phyloP scores from a whole-genome alignment of 2,888 invertebrate genomes.

The Polyploca ridens region DNA sequence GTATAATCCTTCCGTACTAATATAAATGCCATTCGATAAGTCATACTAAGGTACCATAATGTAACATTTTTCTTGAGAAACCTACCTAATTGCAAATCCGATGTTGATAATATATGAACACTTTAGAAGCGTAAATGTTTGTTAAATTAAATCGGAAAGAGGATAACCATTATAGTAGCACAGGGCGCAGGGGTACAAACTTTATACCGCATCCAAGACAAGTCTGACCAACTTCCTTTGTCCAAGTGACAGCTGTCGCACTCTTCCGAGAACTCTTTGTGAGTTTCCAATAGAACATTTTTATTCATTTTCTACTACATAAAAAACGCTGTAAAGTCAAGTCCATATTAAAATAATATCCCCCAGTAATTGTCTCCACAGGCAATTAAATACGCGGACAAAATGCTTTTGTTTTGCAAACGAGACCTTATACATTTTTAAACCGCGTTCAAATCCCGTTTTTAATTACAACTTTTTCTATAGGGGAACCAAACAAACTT shows the following conservation, averaged over 20 bases:
- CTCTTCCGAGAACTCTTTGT: conserved; percentile 12
- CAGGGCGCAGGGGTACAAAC: background rate
- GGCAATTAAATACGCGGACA: background rate
- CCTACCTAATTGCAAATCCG: too few relatives aligned
- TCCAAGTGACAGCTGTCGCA: conserved; percentile 14
- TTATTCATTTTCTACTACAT: conserved; percentile 9
- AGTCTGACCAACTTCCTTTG: conserved; percentile 13
- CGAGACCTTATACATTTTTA: conserved; percentile 6
- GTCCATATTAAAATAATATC: background rate
- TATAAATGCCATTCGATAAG: too few relatives aligned
- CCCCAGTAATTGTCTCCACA: background rate
- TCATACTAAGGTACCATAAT: too few relatives aligned
- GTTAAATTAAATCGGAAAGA: background rate
- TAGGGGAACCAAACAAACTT: conserved; percentile 42
- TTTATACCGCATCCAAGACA: conserved; percentile 12
- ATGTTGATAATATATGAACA: background rate
- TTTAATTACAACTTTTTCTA: conserved; percentile 49
- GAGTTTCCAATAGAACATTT: conserved; percentile 1
- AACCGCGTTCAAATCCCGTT: conserved; percentile 34
- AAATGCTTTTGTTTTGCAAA: conserved; percentile 1
- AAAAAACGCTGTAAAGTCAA: background rate
- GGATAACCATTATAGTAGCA: background rate
- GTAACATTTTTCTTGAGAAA: too few relatives aligned
- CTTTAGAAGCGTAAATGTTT: background rate
- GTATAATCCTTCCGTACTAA: too few relatives aligned